A percentile compares a stretch with the other conserved stretches of the same genome.
Evolutionary conservation across 2,113 vertebrate genomes (phyloP).

Genomic region (Marcusenius ussheri): DNA sequence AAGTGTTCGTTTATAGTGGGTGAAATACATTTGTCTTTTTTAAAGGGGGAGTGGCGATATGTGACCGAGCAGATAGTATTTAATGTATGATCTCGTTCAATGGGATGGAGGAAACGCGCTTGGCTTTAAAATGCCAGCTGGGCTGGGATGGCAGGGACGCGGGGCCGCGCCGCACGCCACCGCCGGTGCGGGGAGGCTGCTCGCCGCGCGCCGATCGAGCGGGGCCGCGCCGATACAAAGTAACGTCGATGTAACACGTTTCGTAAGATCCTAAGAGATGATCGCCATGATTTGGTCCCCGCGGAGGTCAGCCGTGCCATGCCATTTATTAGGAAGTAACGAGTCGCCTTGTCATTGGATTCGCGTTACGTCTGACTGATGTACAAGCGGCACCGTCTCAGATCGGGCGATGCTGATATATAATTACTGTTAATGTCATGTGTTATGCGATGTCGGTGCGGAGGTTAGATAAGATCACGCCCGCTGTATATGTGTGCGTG

Average conservation of each 20-base stretch:
- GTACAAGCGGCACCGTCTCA: neutral
- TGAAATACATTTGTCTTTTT: neutral
- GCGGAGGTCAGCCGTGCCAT: neutral
- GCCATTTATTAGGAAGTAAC: neutral
- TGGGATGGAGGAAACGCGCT: neutral
- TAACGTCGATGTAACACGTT: constrained; percentile 4
- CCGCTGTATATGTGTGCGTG: neutral
- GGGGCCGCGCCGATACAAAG: neutral
- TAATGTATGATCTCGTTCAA: neutral
- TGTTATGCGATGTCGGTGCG: neutral
- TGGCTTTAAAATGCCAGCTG: neutral
- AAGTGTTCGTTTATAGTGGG: neutral
- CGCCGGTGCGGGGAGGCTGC: neutral
- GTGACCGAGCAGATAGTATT: neutral
- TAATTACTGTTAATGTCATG: neutral
- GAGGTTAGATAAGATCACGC: neutral
- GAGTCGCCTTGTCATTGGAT: neutral
- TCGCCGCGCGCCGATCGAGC: neutral
- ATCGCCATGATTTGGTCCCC: constrained; percentile 1
- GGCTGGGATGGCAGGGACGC: neutral
- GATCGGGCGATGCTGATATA: neutral
- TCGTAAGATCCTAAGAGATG: constrained; percentile 3
- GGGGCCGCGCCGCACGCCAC: neutral
- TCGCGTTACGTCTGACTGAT: neutral
- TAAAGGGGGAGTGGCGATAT: neutral